Percentiles rank a stretch among this genome's conserved stretches.
These are phyloP conservation scores for Eucera pruinosa DNA, from an alignment of 2,888 invertebrate species.

Conservation along the genomic window DNA sequence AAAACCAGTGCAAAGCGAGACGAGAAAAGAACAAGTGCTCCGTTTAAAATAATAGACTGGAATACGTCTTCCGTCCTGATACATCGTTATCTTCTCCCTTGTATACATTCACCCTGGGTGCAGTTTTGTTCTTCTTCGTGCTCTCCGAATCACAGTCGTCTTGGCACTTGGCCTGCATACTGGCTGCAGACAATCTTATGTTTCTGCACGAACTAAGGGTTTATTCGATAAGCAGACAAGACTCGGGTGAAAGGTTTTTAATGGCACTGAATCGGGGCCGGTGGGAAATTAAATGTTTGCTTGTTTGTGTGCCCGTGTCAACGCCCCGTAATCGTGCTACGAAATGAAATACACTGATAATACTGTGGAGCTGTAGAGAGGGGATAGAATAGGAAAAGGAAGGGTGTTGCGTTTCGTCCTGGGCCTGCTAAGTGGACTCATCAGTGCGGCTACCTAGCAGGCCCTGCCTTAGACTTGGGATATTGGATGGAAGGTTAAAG, in stretches of 20 bases:
- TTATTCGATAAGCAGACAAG: conserved; percentile 36
- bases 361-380: no score
- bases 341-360: no score
- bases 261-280: not conserved
- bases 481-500: no score
- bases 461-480: no score
- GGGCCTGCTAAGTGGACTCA: no score
- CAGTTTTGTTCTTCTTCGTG: conserved; percentile 21
- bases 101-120: conserved; percentile 29
- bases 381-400: no score
- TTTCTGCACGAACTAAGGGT: conserved; percentile 51
- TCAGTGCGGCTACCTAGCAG: no score
- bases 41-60: conserved; percentile 57
- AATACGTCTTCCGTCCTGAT: conserved; percentile 47
- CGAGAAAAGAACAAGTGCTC: conserved; percentile 18
- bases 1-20: not conserved
- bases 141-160: conserved; percentile 41
- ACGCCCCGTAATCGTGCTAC: not conserved
- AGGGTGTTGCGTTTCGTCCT: no score
- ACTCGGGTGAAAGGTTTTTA: conserved; percentile 22
- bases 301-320: not conserved
- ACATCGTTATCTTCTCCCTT: conserved; percentile 36
- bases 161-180: conserved; percentile 62
- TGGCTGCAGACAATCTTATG: conserved; percentile 39
- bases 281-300: conserved; percentile 41